Conservation (phyloP, 2,888 invertebrate genomes). For the Spisula subtruncata region DNA sequence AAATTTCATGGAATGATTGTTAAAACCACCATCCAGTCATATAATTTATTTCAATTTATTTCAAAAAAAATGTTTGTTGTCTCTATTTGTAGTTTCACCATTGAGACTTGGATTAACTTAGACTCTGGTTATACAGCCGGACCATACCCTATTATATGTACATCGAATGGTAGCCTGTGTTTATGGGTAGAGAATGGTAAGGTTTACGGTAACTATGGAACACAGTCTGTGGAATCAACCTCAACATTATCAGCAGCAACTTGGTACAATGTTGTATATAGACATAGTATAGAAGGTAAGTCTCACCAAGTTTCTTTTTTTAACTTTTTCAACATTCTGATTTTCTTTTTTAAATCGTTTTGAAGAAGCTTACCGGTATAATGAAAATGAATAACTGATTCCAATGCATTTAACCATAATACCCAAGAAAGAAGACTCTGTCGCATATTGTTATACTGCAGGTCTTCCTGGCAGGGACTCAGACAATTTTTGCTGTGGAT, state of each 20-base stretch:
- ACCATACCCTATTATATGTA: constrained; percentile 80
- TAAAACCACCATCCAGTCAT: background rate
- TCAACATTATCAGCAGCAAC: constrained; percentile 68
- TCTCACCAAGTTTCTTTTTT: background rate
- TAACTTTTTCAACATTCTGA: no score
- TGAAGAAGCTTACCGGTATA: no score
- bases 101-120: constrained; percentile 78
- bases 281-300: constrained; percentile 71
- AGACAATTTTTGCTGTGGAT: no score
- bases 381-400: no score
- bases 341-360: no score
- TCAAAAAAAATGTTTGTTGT: background rate
- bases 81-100: constrained; percentile 77
- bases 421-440: no score
- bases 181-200: constrained; percentile 75
- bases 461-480: no score
- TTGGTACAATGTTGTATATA: constrained; percentile 79
- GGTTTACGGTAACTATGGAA: constrained; percentile 73
- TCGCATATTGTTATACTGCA: no score
- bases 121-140: constrained; percentile 71
- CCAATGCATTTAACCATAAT: no score
- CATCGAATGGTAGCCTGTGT: constrained; percentile 75
- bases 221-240: constrained; percentile 65
- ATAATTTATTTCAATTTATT: no score
- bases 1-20: no score